Conservation (phyloP, 2,888 invertebrate species). For the Loripinus fragilis region DNA sequence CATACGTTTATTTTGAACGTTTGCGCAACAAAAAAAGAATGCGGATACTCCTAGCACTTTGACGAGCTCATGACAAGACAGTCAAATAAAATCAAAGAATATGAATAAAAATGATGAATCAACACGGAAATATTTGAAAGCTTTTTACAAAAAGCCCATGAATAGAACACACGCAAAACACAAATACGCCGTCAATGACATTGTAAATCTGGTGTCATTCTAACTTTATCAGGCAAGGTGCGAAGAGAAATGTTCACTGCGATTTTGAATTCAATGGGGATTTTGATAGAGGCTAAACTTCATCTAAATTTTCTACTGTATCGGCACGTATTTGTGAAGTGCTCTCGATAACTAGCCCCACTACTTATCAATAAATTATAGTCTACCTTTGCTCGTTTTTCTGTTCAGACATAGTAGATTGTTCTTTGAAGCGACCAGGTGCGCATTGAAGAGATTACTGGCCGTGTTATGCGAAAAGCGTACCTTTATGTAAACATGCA, state of each 20-base stretch:
- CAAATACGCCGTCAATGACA: constrained; percentile 11
- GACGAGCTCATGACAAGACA: not conserved
- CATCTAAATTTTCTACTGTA: constrained; percentile 58
- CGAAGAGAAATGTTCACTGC: constrained; percentile 49
- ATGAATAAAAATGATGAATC: not conserved
- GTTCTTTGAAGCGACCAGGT: constrained; percentile 58
- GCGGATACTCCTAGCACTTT: not conserved
- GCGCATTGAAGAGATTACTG: constrained; percentile 47
- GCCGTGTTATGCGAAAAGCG: too few relatives aligned
- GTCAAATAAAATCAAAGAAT: not conserved
- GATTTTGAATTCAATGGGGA: constrained; percentile 46
- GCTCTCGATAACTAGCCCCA: constrained; percentile 60
- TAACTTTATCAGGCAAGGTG: constrained; percentile 63
- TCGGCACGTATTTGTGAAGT: constrained; percentile 76
- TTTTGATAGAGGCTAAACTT: constrained; percentile 49
- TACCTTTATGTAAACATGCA: too few relatives aligned
- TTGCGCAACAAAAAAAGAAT: too few relatives aligned
- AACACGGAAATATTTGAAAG: not conserved
- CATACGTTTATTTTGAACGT: too few relatives aligned
- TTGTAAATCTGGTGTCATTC: constrained; percentile 56
- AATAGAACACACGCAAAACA: not conserved
- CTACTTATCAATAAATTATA: constrained; percentile 67
- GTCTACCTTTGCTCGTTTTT: constrained; percentile 40
- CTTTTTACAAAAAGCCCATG: too few relatives aligned
- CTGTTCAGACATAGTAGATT: constrained; percentile 42